Evolutionary conservation across 2,888 invertebrate species (phyloP).

Genomic region (Limenitis camilla): DNA sequence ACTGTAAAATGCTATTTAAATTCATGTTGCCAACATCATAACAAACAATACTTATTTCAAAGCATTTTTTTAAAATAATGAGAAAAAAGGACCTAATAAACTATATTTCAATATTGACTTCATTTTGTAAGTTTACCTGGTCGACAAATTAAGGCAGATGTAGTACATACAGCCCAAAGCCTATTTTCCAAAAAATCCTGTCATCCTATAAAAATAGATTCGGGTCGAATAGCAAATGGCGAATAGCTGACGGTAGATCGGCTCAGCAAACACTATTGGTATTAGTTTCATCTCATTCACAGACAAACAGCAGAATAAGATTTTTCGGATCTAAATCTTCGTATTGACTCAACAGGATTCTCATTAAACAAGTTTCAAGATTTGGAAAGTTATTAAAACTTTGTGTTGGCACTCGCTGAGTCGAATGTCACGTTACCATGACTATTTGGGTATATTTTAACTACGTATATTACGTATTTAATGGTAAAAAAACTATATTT

Average conservation of each 20-base stretch:
- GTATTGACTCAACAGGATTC: slow-evolving; percentile 16
- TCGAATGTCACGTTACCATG: slow-evolving; percentile 8
- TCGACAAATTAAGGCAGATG: too few species aligned
- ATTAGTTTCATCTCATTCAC: slow-evolving; percentile 23
- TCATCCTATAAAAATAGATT: slow-evolving; percentile 19
- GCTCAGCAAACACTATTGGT: slow-evolving; percentile 20
- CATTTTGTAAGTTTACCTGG: too few species aligned
- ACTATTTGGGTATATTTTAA: too few species aligned
- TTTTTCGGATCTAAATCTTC: slow-evolving; percentile 13
- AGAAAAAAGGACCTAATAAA: too few species aligned
- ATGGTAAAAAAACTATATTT: too few species aligned
- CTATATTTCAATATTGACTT: too few species aligned
- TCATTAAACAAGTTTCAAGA: slow-evolving; percentile 23
- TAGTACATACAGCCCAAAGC: too few species aligned
- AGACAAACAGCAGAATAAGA: slow-evolving; percentile 9
- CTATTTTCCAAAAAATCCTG: neutral
- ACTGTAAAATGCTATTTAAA: too few species aligned
- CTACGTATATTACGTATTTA: too few species aligned
- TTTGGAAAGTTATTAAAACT: slow-evolving; percentile 26
- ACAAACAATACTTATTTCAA: too few species aligned
- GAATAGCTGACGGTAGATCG: slow-evolving; percentile 20
- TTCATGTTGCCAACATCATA: too few species aligned
- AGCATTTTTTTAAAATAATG: too few species aligned
- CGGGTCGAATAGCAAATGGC: slow-evolving; percentile 24
- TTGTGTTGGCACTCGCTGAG: slow-evolving; percentile 12